A percentile compares a stretch with the other conserved stretches of the same genome.
Evolutionary conservation across 2,888 invertebrate species (phyloP).

Genomic region (Diachrysia chrysitis): DNA sequence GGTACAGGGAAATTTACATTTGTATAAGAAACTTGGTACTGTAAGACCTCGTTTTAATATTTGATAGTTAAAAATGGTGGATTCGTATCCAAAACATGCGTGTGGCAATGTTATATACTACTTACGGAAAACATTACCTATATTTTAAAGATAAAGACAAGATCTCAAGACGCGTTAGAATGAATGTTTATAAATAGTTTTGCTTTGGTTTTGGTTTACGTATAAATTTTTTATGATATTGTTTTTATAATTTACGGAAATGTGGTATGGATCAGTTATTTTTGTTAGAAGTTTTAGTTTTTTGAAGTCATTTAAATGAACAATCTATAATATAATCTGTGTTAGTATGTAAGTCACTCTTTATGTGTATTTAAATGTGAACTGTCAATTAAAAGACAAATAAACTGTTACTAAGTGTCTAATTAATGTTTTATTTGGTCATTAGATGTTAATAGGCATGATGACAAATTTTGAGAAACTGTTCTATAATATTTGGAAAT

Average conservation of each 20-base stretch:
- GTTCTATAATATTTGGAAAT: too few species aligned
- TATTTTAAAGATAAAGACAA: constrained; percentile 27
- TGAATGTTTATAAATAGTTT: constrained; percentile 9
- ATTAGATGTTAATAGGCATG: too few species aligned
- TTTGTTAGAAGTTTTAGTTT: constrained; percentile 51
- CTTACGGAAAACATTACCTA: constrained; percentile 18
- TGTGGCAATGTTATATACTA: not conserved
- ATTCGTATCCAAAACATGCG: not conserved
- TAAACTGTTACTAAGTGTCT: constrained; percentile 50
- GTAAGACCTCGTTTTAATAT: constrained; percentile 22
- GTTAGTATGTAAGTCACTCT: constrained; percentile 54
- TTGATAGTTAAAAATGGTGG: constrained; percentile 17
- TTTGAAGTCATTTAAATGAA: constrained; percentile 48
- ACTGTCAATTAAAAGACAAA: constrained; percentile 69
- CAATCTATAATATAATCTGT: constrained; percentile 35
- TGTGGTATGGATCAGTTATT: constrained; percentile 31
- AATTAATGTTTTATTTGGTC: constrained; percentile 23
- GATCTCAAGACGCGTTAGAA: constrained; percentile 44
- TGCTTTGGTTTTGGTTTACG: constrained; percentile 38
- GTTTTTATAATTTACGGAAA: constrained; percentile 34
- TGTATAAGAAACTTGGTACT: constrained; percentile 16
- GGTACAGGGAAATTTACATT: constrained; percentile 23
- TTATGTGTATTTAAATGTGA: constrained; percentile 46
- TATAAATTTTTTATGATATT: constrained; percentile 23
- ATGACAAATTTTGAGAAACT: too few species aligned